Conservation (phyloP, 2,113 vertebrate species). For the Isurus oxyrinchus region DNA sequence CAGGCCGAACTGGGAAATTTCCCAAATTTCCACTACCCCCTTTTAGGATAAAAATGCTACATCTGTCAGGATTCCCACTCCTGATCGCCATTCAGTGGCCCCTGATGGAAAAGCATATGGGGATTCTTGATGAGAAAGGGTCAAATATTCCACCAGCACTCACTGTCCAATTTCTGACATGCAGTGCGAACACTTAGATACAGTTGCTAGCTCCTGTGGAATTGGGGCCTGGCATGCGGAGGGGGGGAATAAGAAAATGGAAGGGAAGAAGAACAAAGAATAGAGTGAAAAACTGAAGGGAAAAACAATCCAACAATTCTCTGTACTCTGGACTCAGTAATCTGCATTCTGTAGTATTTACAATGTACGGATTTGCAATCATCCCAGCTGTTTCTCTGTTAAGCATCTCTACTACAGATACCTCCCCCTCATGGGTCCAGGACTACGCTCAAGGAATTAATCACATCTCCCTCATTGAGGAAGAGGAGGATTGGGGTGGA, state of each 20-base stretch:
- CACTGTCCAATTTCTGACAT: background rate
- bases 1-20: too few species aligned
- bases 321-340: background rate
- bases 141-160: background rate
- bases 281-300: background rate
- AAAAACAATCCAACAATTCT: background rate
- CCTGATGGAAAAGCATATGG: background rate
- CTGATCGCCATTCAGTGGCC: background rate
- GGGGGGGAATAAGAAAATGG: background rate
- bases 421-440: background rate
- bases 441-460: background rate
- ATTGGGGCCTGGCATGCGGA: background rate
- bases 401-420: background rate
- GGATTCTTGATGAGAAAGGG: background rate
- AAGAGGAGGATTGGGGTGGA: background rate
- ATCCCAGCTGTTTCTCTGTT: background rate
- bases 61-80: too few species aligned
- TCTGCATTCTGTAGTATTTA: background rate
- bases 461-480: background rate
- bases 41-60: too few species aligned
- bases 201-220: too few species aligned
- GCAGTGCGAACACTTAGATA: background rate
- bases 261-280: background rate
- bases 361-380: background rate
- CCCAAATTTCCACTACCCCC: too few species aligned